phyloP scores from a whole-genome alignment of 64 coral and sea anemone species.

The Montipora sp. region DNA sequence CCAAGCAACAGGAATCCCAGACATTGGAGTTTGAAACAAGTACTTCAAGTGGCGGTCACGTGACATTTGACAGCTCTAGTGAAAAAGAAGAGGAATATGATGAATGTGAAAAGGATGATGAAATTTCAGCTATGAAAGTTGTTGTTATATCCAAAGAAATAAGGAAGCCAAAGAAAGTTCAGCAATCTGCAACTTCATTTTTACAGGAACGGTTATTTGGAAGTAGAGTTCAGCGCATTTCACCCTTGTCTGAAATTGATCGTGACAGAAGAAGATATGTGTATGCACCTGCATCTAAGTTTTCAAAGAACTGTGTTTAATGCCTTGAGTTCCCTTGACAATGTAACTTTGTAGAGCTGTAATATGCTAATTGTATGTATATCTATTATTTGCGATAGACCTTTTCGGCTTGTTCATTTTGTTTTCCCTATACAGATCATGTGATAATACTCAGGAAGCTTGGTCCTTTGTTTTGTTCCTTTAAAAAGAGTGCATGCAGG shows the following conservation, averaged over 20 bases:
- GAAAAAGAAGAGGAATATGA: constrained; percentile 34
- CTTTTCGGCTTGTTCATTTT: too few species aligned
- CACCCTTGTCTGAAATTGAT: constrained; percentile 27
- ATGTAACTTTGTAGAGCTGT: neutral
- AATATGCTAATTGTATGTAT: too few species aligned
- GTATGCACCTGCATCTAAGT: constrained; percentile 58
- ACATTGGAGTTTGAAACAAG: neutral
- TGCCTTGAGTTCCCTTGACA: neutral
- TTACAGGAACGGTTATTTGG: constrained; percentile 86
- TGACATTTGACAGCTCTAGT: constrained; percentile 72
- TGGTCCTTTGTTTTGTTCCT: too few species aligned
- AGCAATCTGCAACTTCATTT: constrained; percentile 71
- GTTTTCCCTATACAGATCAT: too few species aligned
- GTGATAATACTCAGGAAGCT: too few species aligned
- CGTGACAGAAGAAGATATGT: constrained; percentile 34
- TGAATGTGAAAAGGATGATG: neutral
- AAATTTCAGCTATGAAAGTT: constrained; percentile 61
- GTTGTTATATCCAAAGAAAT: constrained; percentile 63
- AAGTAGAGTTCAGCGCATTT: constrained; percentile 77
- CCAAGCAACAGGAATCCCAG: constrained; percentile 54
- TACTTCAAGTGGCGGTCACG: constrained; percentile 9
- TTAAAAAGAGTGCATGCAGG: too few species aligned
- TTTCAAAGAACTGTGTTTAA: constrained; percentile 40
- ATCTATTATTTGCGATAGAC: too few species aligned
- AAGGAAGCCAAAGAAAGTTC: constrained; percentile 62